Percentiles rank a stretch among this genome's conserved stretches.
Conservation (phyloP, 2,113 vertebrate species). For the Crotalus viridis region DNA sequence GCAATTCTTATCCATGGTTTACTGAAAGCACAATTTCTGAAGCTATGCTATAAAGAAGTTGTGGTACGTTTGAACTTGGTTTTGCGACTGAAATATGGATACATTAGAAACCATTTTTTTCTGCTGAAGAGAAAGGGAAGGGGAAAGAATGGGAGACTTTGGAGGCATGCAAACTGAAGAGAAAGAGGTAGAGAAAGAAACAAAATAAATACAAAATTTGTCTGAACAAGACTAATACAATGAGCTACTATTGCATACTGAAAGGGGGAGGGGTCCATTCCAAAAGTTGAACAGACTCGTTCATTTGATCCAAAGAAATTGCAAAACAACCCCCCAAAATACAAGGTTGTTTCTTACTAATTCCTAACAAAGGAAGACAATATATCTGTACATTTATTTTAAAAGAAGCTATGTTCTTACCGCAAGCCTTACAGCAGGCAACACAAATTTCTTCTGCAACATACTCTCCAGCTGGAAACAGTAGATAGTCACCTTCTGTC, state of each 20-base stretch:
- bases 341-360: background rate
- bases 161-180: background rate
- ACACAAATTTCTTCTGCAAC: slow-evolving; percentile 88
- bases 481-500: slow-evolving; percentile 69
- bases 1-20: background rate
- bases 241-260: background rate
- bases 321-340: background rate
- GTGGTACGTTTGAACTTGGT: too few relatives aligned
- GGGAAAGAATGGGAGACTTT: background rate
- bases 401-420: slow-evolving; percentile 69
- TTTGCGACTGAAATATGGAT: background rate
- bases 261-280: background rate
- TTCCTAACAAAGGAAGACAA: background rate
- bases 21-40: background rate
- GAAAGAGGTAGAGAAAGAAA: background rate
- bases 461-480: slow-evolving; percentile 83
- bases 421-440: slow-evolving; percentile 86
- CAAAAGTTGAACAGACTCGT: background rate
- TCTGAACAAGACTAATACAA: background rate
- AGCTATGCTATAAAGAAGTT: background rate
- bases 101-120: background rate
- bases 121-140: background rate
- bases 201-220: background rate
- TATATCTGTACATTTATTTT: background rate
- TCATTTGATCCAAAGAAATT: background rate